Evolutionary conservation across 2,888 invertebrate species (phyloP).

Genomic region (Arctia plantaginis): DNA sequence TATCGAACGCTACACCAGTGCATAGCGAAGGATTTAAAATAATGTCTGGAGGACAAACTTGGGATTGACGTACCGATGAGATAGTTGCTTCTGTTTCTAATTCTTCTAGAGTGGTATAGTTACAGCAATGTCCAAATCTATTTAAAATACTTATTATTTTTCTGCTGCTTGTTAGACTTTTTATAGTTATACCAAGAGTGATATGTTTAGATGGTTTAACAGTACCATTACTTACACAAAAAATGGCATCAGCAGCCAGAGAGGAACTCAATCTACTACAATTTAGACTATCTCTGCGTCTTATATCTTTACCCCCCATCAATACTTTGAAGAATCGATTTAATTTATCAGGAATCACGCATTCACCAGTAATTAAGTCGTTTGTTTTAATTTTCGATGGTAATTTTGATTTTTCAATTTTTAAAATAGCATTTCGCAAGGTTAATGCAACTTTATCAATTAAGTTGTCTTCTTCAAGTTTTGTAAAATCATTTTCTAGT

Average conservation of each 20-base stretch:
- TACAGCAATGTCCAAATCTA: slow-evolving; percentile 27
- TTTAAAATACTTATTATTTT: slow-evolving; percentile 57
- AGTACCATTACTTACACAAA: slow-evolving; percentile 12
- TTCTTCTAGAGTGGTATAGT: slow-evolving; percentile 15
- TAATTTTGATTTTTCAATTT: slow-evolving; percentile 2
- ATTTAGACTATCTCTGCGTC: no score
- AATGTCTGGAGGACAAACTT: slow-evolving; percentile 8
- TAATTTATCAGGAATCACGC: slow-evolving; percentile 5
- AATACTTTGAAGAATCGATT: background rate
- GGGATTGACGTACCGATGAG: background rate
- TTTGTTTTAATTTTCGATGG: background rate
- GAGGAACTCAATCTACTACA: slow-evolving; percentile 8
- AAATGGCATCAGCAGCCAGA: slow-evolving; percentile 21
- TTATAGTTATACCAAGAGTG: slow-evolving; percentile 55
- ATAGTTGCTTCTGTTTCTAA: slow-evolving; percentile 18
- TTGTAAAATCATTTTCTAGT: no score
- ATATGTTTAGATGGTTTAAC: slow-evolving; percentile 37
- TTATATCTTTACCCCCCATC: slow-evolving; percentile 8
- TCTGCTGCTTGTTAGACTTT: slow-evolving; percentile 53
- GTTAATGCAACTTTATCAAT: no score
- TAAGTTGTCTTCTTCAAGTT: no score
- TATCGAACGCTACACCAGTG: slow-evolving; percentile 19
- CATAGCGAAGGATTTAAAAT: background rate
- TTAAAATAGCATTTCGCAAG: background rate
- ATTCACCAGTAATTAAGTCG: slow-evolving; percentile 3